phyloP scores from a whole-genome alignment of 2,888 invertebrate genomes.

The Aphodius sticticus region DNA sequence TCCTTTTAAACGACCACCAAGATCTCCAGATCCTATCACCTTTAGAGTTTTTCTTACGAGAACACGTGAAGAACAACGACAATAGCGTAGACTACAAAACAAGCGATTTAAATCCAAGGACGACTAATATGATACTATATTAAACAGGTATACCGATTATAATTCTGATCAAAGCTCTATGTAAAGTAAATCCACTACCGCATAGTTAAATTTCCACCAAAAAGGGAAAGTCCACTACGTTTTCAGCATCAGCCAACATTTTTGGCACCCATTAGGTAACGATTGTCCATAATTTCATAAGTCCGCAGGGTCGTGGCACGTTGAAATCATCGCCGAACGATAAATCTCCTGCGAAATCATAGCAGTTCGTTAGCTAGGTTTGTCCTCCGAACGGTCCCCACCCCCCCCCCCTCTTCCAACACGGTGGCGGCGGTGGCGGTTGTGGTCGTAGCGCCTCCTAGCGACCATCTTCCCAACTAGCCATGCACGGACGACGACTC shows the following conservation, averaged over 20 bases:
- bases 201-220: no score
- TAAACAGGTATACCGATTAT: no score
- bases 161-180: no score
- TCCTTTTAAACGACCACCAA: no score
- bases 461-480: conserved; percentile 4
- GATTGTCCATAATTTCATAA: conserved; percentile 23
- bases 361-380: conserved; percentile 60
- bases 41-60: no score
- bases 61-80: no score
- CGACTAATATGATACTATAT: no score
- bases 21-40: no score
- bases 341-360: conserved; percentile 56
- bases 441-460: neutral
- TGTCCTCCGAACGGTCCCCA: conserved; percentile 49
- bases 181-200: no score
- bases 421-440: neutral
- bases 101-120: no score
- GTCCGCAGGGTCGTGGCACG: neutral
- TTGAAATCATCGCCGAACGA: conserved; percentile 41
- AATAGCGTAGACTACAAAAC: no score
- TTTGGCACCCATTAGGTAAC: conserved; percentile 13
- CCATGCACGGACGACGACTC: neutral
- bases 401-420: neutral
- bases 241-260: neutral
- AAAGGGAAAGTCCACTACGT: no score